Conservation (phyloP, 2,888 invertebrate species). For the Argyresthia albistria region DNA sequence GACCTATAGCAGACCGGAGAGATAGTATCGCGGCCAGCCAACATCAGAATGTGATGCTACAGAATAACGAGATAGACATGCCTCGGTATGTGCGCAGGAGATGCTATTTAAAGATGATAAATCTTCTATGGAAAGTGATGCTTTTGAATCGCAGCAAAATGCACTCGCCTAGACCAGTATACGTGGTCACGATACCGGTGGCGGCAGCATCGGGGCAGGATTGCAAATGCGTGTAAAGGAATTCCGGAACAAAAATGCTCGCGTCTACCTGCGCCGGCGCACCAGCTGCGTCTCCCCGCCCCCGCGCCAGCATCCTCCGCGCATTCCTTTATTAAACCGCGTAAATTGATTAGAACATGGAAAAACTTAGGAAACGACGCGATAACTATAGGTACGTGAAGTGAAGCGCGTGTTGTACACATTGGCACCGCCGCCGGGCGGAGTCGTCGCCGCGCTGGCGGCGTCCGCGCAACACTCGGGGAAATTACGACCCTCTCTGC, state of each 20-base stretch:
- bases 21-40: not conserved
- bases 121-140: not conserved
- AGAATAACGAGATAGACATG: not conserved
- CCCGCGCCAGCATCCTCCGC: conserved; percentile 14
- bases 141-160: not conserved
- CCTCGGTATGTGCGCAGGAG: too few relatives aligned
- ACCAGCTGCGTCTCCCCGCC: conserved; percentile 33
- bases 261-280: conserved; percentile 46
- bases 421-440: conserved; percentile 22
- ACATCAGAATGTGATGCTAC: not conserved
- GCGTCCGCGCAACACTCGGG: conserved; percentile 13
- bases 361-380: conserved; percentile 62
- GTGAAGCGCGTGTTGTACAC: conserved; percentile 20
- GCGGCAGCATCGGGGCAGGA: conserved; percentile 33
- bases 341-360: conserved; percentile 59
- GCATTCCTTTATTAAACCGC: conserved; percentile 41
- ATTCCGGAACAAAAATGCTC: conserved; percentile 63
- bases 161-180: not conserved
- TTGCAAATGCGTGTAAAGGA: conserved; percentile 55
- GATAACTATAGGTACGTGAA: conserved; percentile 29
- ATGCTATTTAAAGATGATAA: too few relatives aligned
- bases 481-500: conserved; percentile 42
- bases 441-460: conserved; percentile 22
- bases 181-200: not conserved
- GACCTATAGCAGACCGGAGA: not conserved